phyloP scores from a whole-genome alignment of 2,113 vertebrate genomes.

The Shinisaurus crocodilurus region DNA sequence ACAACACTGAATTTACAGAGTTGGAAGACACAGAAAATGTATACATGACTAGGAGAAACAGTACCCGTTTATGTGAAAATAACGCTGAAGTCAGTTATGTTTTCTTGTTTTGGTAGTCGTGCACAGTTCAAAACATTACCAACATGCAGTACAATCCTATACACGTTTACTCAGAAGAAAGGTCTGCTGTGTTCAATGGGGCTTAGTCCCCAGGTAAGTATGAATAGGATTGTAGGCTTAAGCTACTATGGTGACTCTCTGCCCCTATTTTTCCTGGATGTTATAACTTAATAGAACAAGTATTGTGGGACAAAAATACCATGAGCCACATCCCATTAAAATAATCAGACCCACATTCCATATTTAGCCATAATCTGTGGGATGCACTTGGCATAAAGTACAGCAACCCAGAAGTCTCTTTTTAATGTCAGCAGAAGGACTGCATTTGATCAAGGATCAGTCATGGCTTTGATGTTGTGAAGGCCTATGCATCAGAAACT shows the following conservation, averaged over 20 bases:
- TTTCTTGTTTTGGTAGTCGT: neutral
- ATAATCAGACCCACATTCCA: neutral
- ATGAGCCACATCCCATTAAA: neutral
- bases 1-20: conserved; percentile 61
- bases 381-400: neutral
- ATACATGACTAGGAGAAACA: neutral
- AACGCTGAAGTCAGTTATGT: conserved; percentile 17
- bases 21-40: conserved; percentile 53
- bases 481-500: neutral
- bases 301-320: neutral
- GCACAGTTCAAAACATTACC: neutral
- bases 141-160: neutral
- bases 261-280: neutral
- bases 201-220: neutral
- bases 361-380: neutral
- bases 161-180: neutral
- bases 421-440: neutral
- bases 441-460: neutral
- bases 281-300: neutral
- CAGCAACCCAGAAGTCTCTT: neutral
- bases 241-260: neutral
- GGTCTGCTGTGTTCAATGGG: neutral
- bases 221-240: neutral
- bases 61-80: conserved; percentile 14
- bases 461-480: neutral